These are phyloP conservation scores for Aphelocoma californica DNA, from an alignment of 2,797 vertebrate genomes.

Conservation along the genomic window DNA sequence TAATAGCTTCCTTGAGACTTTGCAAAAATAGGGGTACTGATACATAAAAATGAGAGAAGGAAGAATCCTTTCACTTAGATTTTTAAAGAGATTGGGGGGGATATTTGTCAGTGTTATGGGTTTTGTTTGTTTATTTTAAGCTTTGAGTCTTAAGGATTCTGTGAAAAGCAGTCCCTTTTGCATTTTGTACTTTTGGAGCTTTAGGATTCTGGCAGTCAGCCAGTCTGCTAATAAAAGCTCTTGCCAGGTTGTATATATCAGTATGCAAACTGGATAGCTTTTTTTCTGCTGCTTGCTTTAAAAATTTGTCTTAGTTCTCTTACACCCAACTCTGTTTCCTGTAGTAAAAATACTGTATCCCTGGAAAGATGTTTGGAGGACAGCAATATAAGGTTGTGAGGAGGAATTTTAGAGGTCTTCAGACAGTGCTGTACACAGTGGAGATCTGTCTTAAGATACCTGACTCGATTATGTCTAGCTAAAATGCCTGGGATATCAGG, in stretches of 20 bases:
- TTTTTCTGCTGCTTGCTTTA: not conserved
- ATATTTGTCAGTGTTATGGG: not conserved
- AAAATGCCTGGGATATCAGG: not conserved
- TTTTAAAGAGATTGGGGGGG: not conserved
- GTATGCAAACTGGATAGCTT: not conserved
- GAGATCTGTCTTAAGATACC: not conserved
- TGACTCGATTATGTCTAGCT: not conserved
- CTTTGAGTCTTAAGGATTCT: not conserved
- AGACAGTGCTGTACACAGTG: not conserved
- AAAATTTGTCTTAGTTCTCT: not conserved
- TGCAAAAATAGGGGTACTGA: not conserved
- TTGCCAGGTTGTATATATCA: not conserved
- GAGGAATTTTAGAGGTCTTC: not conserved
- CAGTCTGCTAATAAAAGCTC: not conserved
- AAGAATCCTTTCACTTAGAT: not conserved
- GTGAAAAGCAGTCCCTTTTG: not conserved
- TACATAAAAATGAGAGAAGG: not conserved
- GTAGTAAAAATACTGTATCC: not conserved
- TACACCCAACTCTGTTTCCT: not conserved
- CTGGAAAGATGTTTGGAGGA: not conserved
- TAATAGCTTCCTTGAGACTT: conserved; percentile 7
- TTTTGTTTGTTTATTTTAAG: not conserved
- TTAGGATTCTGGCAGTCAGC: not conserved
- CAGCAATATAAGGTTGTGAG: not conserved
- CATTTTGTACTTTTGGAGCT: not conserved